These are phyloP conservation scores for Leptatherina wallacei DNA, from an alignment of 2,797 vertebrate genomes.

Conservation along the genomic window DNA sequence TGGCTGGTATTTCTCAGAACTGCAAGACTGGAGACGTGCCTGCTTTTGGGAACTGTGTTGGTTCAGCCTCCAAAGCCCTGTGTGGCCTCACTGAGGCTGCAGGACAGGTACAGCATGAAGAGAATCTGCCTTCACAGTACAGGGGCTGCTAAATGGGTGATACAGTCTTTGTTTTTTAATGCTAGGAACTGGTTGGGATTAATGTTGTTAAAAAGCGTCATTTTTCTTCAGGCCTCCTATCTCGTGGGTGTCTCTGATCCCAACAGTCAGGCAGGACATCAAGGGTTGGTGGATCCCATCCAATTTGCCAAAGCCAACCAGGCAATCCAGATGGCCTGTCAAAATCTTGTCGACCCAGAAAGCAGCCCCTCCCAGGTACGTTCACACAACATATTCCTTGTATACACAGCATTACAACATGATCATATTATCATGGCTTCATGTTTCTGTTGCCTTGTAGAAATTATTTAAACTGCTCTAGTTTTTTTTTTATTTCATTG, in stretches of 20 bases:
- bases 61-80: constrained; percentile 94
- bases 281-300: constrained; percentile 96
- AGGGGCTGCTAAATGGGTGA: neutral
- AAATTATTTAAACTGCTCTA: constrained; percentile 2
- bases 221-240: constrained; percentile 67
- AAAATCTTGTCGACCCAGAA: constrained; percentile 95
- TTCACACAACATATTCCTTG: neutral
- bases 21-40: constrained; percentile 94
- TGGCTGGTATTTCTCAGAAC: constrained; percentile 98
- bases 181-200: neutral
- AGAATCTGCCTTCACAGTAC: neutral
- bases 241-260: constrained; percentile 87
- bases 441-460: constrained; percentile 7
- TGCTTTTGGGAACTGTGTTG: constrained; percentile 93
- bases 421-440: neutral
- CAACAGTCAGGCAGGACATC: constrained; percentile 97
- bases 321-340: constrained; percentile 98
- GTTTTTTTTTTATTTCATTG: neutral
- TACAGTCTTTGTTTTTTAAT: neutral
- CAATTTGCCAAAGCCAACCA: constrained; percentile 98
- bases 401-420: neutral
- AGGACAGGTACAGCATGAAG: constrained; percentile 87
- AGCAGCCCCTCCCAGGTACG: constrained; percentile 97
- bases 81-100: constrained; percentile 97
- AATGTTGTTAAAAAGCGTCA: neutral